These are phyloP conservation scores for Axea sp. DNA, from an alignment of 2,888 invertebrate species.

Conservation along the genomic window DNA sequence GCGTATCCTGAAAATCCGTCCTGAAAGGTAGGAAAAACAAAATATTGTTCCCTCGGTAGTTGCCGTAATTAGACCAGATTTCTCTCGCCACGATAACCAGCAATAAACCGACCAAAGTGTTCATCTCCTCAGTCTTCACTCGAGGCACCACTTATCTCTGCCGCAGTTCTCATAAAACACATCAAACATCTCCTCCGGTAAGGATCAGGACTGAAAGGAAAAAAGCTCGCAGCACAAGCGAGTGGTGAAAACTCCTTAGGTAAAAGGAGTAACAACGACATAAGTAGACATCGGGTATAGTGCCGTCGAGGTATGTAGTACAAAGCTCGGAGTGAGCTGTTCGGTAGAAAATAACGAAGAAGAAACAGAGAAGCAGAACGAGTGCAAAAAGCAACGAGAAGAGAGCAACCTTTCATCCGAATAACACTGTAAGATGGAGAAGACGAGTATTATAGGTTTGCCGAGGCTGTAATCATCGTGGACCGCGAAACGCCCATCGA, in stretches of 20 bases:
- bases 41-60: constrained; percentile 9
- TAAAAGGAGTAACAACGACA: constrained; percentile 37
- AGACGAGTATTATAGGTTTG: constrained; percentile 78
- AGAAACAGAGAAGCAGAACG: constrained; percentile 13
- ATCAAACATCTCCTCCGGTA: constrained; percentile 12
- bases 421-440: constrained; percentile 63
- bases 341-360: constrained; percentile 14
- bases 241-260: constrained; percentile 33
- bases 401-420: constrained; percentile 62
- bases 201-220: constrained; percentile 11
- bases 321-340: constrained; percentile 50
- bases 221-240: constrained; percentile 14
- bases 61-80: constrained; percentile 28
- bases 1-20: too few relatives aligned
- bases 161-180: constrained; percentile 4
- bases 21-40: too few relatives aligned
- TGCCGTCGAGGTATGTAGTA: constrained; percentile 58
- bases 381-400: constrained; percentile 42
- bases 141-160: too few relatives aligned
- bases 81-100: constrained; percentile 2
- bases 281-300: constrained; percentile 52
- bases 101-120: constrained; percentile 32
- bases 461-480: constrained; percentile 79
- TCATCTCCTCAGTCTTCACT: constrained; percentile 3
- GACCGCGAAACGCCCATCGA: constrained; percentile 79